Evolutionary conservation across 1,140 invertebrate species (phyloP).

Genomic region (Calliphora vicina): DNA sequence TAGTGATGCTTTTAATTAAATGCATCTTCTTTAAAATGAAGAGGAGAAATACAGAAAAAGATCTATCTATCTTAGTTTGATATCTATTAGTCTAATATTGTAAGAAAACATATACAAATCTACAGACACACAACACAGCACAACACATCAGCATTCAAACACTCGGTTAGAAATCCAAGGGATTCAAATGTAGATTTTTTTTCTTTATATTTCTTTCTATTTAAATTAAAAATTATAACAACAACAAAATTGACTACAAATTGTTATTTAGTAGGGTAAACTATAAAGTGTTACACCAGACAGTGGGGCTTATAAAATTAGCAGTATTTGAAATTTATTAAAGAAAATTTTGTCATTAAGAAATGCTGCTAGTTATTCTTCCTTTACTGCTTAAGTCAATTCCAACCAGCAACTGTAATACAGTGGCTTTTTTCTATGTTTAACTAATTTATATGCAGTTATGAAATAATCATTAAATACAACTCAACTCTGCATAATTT

Average conservation of each 20-base stretch:
- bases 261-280: constrained; percentile 32
- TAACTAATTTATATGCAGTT: constrained; percentile 35
- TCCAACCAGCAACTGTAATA: background rate
- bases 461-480: constrained; percentile 32
- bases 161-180: background rate
- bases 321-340: too few relatives aligned
- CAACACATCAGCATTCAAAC: too few relatives aligned
- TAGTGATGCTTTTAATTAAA: constrained; percentile 33
- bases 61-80: background rate
- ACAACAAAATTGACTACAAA: constrained; percentile 22
- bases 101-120: too few relatives aligned
- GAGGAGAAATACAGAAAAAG: background rate
- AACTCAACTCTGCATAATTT: constrained; percentile 29
- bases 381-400: background rate
- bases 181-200: background rate
- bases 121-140: too few relatives aligned
- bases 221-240: constrained; percentile 12
- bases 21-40: background rate
- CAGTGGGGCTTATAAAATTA: background rate
- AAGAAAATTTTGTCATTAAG: too few relatives aligned
- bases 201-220: background rate
- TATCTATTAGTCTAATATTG: background rate
- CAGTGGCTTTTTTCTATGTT: constrained; percentile 30
- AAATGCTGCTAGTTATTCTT: too few relatives aligned
- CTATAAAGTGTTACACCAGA: background rate